These are phyloP conservation scores for Tretioscincus oriximinensis DNA, from an alignment of 2,113 vertebrate species.

Conservation along the genomic window DNA sequence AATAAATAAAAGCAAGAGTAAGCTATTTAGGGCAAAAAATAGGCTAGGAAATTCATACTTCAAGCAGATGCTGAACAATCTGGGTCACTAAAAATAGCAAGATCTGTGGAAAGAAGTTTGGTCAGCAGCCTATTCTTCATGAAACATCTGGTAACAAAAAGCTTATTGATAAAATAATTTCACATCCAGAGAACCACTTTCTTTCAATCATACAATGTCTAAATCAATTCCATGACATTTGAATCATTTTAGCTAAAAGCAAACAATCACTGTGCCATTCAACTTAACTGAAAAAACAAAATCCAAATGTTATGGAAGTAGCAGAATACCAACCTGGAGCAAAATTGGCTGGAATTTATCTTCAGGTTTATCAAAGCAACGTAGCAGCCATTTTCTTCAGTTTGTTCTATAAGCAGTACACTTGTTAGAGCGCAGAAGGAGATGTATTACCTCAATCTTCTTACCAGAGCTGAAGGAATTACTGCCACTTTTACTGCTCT, in stretches of 20 bases:
- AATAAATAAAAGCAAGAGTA: background rate
- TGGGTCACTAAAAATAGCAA: background rate
- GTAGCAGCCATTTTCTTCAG: conserved; percentile 13
- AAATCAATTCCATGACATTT: too few relatives aligned
- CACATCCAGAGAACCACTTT: too few relatives aligned
- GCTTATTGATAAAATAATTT: too few relatives aligned
- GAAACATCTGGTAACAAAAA: background rate
- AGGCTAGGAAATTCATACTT: background rate
- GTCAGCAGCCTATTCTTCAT: background rate
- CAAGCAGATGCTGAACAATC: background rate
- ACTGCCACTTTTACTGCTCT: conserved; percentile 56
- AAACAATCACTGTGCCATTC: background rate
- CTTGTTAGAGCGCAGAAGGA: conserved; percentile 32
- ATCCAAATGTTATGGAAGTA: background rate
- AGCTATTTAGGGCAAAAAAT: background rate
- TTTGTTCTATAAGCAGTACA: conserved; percentile 14
- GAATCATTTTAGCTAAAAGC: background rate
- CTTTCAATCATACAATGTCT: too few relatives aligned
- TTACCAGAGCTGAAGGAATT: conserved; percentile 55
- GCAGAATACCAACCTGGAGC: conserved; percentile 15
- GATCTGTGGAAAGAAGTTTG: background rate
- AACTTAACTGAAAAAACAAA: background rate
- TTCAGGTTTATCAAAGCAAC: conserved; percentile 20
- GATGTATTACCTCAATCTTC: conserved; percentile 55
- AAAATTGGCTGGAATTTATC: background rate